phyloP scores from a whole-genome alignment of 2,888 invertebrate species.

The Drosophila affinis region DNA sequence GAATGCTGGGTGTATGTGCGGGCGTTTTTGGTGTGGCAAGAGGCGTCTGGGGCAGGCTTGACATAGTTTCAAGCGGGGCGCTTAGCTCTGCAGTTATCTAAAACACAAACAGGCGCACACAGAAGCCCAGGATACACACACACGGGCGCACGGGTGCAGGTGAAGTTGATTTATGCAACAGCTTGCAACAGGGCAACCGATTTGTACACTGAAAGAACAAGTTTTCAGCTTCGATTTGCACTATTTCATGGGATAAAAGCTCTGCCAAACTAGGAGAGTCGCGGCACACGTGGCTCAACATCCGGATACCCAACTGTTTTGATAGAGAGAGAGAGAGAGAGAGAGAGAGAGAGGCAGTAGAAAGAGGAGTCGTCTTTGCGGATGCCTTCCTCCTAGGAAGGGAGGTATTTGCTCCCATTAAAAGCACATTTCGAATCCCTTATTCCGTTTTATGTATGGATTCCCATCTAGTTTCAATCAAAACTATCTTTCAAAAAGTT shows the following conservation, averaged over 20 bases:
- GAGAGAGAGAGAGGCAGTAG: no score
- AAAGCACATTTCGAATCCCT: no score
- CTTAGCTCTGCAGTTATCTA: slow-evolving; percentile 48
- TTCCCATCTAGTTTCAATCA: neutral
- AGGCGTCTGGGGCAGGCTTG: slow-evolving; percentile 33
- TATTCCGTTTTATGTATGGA: neutral
- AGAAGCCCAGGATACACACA: slow-evolving; percentile 8
- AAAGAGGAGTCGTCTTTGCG: no score
- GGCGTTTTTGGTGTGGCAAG: slow-evolving; percentile 9
- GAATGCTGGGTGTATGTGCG: neutral
- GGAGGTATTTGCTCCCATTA: no score
- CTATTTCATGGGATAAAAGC: no score
- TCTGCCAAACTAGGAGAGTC: no score
- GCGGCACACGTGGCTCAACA: no score
- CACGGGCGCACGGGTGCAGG: slow-evolving; percentile 15
- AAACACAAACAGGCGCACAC: slow-evolving; percentile 41
- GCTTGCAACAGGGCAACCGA: slow-evolving; percentile 53
- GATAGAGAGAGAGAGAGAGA: no score
- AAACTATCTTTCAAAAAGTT: neutral
- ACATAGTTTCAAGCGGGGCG: slow-evolving; percentile 49
- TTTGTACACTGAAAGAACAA: slow-evolving; percentile 26
- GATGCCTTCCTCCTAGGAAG: no score
- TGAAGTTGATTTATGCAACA: slow-evolving; percentile 76
- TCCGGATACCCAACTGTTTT: no score
- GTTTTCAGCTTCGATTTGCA: neutral